These are phyloP conservation scores for Dryobates pubescens DNA, from an alignment of 2,797 vertebrate species.

Conservation along the genomic window DNA sequence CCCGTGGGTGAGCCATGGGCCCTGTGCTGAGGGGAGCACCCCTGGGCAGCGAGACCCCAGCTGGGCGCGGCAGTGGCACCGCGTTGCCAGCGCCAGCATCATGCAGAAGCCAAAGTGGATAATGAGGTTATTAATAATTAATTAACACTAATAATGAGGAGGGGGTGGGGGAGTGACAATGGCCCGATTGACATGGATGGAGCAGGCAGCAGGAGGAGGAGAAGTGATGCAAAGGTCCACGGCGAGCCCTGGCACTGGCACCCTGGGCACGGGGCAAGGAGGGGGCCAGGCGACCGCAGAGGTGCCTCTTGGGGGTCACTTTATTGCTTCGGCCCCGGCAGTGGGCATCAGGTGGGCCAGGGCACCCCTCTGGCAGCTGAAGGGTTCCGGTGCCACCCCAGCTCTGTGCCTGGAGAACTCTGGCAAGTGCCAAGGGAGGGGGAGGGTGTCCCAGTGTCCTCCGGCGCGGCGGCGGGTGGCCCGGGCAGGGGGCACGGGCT, in stretches of 20 bases:
- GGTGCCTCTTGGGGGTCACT: neutral
- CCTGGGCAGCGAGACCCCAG: neutral
- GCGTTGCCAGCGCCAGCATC: neutral
- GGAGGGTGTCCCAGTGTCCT: neutral
- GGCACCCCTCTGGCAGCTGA: neutral
- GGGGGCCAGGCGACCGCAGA: rapidly evolving
- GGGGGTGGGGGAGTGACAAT: neutral
- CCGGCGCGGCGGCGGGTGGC: neutral
- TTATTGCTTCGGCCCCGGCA: neutral
- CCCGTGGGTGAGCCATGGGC: neutral
- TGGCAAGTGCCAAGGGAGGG: neutral
- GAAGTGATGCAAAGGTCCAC: neutral
- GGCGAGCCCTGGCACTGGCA: neutral
- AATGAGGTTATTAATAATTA: constrained; percentile 32
- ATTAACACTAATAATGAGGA: neutral
- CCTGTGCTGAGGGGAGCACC: neutral
- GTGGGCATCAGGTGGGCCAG: neutral
- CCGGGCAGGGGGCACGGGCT: constrained; percentile 2
- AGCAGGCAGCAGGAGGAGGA: neutral
- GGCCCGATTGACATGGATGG: constrained; percentile 20
- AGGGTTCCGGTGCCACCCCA: neutral
- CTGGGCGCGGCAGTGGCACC: neutral
- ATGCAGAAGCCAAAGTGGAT: constrained; percentile 46
- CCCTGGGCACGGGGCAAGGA: neutral
- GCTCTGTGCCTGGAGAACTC: neutral